Percentiles rank a stretch among this genome's conserved stretches.
Evolutionary conservation across 2,888 invertebrate species (phyloP).

Genomic region (Lacanobia wlatinum): DNA sequence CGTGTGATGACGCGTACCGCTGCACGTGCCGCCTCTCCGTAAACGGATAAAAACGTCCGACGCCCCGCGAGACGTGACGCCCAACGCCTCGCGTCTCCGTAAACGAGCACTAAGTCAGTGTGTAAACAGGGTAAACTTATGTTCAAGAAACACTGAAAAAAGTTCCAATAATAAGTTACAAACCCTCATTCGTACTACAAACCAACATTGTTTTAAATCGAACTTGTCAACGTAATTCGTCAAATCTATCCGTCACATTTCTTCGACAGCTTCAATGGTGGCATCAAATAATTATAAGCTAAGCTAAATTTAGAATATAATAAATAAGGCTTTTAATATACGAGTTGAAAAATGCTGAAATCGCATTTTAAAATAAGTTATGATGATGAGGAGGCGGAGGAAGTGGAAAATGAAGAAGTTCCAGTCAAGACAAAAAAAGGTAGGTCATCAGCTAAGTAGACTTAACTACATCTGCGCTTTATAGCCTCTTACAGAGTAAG

Average conservation of each 20-base stretch:
- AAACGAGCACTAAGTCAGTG: too few relatives aligned
- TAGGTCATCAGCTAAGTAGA: background rate
- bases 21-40: too few relatives aligned
- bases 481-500: background rate
- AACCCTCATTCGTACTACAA: conserved; percentile 11
- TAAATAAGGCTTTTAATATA: background rate
- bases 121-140: too few relatives aligned
- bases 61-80: too few relatives aligned
- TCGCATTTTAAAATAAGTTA: background rate
- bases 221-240: conserved; percentile 1
- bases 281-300: background rate
- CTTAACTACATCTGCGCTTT: background rate
- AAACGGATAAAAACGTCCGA: too few relatives aligned
- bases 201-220: conserved; percentile 7
- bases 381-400: background rate
- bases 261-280: background rate
- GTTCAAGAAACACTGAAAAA: background rate
- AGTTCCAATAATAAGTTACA: background rate
- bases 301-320: background rate
- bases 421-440: background rate
- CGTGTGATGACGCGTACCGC: too few relatives aligned
- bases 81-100: too few relatives aligned
- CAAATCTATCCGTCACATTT: conserved; percentile 2
- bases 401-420: background rate
- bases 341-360: conserved; percentile 11